Evolutionary conservation across 2,113 vertebrate species (phyloP), one percentile per base, ranked within the genome.

Genomic region (Paralichthys olivaceus): DNA sequence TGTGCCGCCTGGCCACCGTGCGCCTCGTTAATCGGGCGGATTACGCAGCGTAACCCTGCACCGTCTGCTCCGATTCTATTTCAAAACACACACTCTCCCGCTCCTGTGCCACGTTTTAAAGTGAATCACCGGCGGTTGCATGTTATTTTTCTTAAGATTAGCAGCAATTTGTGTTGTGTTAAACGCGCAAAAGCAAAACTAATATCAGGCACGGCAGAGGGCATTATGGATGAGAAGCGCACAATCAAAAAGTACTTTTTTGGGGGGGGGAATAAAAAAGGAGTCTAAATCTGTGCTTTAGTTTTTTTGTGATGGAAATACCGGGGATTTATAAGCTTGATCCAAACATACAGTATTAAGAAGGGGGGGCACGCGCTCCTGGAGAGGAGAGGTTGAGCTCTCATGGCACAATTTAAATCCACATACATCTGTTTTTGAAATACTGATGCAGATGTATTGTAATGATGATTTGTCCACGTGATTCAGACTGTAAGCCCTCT

Each of bases 61-160:
- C 87, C 82, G 89, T 92, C 90, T 91, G 91, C 87, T 88, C 67
- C 77, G 82, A 84, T 90, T 90, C 84, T 79, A 85, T 87, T 87
- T 90, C 80, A 73, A 89, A 83, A 84, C 80, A 71, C 80, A 71
- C 79, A 74, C 69, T 51, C 49, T 72, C 81, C 63, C 45, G 19
- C 70, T 20, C 53, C 74, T 26, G 51, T n/a, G 55, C 26, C 53
- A 60, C 63, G 23, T 53, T 66, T 20, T 28, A 34, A n/a, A 47
- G 56, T 40, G 32, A 53, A 56, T 60, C 67, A 17, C 47, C 34
- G 63, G 45, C 8, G 4, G 5, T 22, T 23, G 8, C 28, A 47
- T 11, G 19, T 55, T 49, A 37, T 19, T 19, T 49, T 17, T 5
- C 5, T 49, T 19, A 17, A 49, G 7, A 1, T 19, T 19, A 49